These are phyloP conservation scores for Nebria salina DNA, from an alignment of 2,888 invertebrate genomes.

Conservation along the genomic window DNA sequence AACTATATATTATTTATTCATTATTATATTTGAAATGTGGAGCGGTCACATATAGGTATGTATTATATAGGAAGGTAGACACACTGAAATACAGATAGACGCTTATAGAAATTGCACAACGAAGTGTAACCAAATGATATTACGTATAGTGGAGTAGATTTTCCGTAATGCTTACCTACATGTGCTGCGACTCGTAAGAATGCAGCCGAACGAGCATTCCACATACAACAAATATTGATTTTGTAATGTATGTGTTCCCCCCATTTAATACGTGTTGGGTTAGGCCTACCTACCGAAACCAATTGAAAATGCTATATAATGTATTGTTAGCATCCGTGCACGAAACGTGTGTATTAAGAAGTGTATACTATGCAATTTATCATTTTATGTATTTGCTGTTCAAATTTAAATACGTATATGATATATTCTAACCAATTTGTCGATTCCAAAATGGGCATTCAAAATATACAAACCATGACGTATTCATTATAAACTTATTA, in stretches of 20 bases:
- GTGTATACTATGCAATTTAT: not conserved
- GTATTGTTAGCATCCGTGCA: not conserved
- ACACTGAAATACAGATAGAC: not conserved
- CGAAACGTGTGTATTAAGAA: not conserved
- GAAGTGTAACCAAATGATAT: too few relatives aligned
- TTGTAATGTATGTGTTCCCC: conserved; percentile 20
- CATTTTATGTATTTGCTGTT: not conserved
- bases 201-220: conserved; percentile 27
- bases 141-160: too few relatives aligned
- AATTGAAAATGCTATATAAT: not conserved
- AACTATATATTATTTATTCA: conserved; percentile 15
- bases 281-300: conserved; percentile 1
- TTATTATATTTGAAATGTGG: conserved; percentile 7
- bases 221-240: conserved; percentile 43
- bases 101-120: not conserved
- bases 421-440: too few relatives aligned
- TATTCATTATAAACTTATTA: too few relatives aligned
- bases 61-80: not conserved
- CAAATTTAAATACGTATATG: not conserved
- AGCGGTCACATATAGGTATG: not conserved
- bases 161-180: conserved; percentile 5
- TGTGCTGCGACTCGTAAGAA: conserved; percentile 9
- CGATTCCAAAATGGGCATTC: too few relatives aligned
- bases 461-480: too few relatives aligned
- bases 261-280: conserved; percentile 36